Evolutionary conservation across 2,888 invertebrate genomes (phyloP).

Genomic region (Melanotus villosus): DNA sequence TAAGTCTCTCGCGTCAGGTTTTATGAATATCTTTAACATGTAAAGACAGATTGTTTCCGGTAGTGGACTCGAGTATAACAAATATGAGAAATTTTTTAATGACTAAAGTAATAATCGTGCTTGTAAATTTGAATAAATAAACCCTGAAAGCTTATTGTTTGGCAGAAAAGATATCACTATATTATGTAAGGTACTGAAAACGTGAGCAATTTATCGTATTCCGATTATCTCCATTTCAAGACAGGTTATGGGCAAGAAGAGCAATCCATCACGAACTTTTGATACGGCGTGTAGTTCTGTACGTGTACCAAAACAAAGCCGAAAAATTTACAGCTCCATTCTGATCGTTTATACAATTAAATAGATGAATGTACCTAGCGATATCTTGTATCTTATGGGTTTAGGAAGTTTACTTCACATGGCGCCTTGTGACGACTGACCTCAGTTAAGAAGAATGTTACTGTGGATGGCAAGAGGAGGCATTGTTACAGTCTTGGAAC

Average conservation of each 20-base stretch:
- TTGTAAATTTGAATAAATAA: too few species aligned
- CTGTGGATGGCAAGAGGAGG: constrained; percentile 23
- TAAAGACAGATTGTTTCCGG: too few species aligned
- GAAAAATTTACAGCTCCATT: constrained; percentile 1
- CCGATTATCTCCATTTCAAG: neutral
- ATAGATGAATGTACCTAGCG: constrained; percentile 1
- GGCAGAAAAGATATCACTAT: too few species aligned
- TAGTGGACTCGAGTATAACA: too few species aligned
- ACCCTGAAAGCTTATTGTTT: too few species aligned
- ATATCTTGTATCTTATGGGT: constrained; percentile 13
- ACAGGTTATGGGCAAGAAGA: neutral
- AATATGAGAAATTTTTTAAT: too few species aligned
- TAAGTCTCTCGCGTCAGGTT: too few species aligned
- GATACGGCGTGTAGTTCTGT: neutral
- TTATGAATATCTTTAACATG: too few species aligned
- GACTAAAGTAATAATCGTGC: too few species aligned
- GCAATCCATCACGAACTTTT: constrained; percentile 3
- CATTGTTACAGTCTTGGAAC: constrained; percentile 33
- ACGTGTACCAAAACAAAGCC: constrained; percentile 7
- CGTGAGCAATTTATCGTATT: neutral
- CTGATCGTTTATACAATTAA: constrained; percentile 9
- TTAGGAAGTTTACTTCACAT: constrained; percentile 18
- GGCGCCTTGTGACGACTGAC: constrained; percentile 35
- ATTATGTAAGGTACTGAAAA: too few species aligned
- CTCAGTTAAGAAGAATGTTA: constrained; percentile 29